A percentile compares a stretch with the other conserved stretches of the same genome.
phyloP scores from a whole-genome alignment of 2,888 invertebrate genomes.

The Ceriagrion tenellum region DNA sequence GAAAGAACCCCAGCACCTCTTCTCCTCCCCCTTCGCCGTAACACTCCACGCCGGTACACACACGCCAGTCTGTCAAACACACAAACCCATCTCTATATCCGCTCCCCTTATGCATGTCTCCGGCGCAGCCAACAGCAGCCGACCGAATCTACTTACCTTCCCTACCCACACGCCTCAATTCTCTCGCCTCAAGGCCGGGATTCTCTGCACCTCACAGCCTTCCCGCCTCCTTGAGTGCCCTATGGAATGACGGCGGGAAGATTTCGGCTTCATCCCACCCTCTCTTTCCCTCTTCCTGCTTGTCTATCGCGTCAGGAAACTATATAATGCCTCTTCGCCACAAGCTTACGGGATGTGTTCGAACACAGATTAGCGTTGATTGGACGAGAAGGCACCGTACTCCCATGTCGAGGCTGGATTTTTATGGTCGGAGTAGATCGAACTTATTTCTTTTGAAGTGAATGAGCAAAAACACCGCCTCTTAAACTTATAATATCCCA shows the following conservation, averaged over 20 bases:
- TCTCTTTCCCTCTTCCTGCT: background rate
- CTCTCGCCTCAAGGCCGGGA: background rate
- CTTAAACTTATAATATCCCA: no score
- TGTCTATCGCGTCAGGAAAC: background rate
- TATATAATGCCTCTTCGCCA: background rate
- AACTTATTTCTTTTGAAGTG: no score
- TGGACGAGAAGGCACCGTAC: background rate
- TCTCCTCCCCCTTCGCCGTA: background rate
- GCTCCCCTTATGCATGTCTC: slow-evolving; percentile 27
- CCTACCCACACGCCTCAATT: background rate
- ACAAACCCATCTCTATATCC: slow-evolving; percentile 22
- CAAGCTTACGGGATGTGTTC: background rate
- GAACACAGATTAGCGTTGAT: background rate
- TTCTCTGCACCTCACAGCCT: background rate
- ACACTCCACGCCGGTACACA: background rate
- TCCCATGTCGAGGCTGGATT: no score
- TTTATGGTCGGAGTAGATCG: no score
- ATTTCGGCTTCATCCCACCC: background rate
- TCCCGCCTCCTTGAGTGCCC: background rate
- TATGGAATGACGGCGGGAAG: background rate
- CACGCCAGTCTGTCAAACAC: background rate
- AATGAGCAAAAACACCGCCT: no score
- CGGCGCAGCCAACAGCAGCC: background rate
- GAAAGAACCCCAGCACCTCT: background rate
- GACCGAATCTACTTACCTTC: background rate